phyloP scores from a whole-genome alignment of 2,888 invertebrate species.

The Athripsodes cinereus region DNA sequence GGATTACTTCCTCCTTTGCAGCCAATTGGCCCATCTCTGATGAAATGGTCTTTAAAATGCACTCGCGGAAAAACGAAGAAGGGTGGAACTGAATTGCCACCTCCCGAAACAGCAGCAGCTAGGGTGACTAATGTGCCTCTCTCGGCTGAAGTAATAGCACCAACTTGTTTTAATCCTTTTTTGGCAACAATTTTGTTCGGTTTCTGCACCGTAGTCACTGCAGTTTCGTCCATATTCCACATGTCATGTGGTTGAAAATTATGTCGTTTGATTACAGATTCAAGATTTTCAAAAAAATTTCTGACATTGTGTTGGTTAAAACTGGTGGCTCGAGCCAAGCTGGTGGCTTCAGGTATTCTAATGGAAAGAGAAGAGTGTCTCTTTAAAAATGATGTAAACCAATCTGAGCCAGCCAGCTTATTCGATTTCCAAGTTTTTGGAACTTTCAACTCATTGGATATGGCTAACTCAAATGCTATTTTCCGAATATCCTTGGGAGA shows the following conservation, averaged over 20 bases:
- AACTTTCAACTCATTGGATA: background rate
- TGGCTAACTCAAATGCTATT: background rate
- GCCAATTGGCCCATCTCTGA: conserved; percentile 29
- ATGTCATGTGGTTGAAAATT: conserved; percentile 31
- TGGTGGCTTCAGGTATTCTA: conserved; percentile 1
- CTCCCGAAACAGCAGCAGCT: conserved; percentile 30
- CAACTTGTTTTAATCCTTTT: conserved; percentile 34
- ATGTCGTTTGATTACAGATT: conserved; percentile 27
- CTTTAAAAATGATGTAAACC: background rate
- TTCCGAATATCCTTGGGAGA: background rate
- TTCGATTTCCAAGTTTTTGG: background rate
- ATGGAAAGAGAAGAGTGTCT: background rate
- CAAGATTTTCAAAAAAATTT: conserved; percentile 1
- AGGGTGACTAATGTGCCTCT: conserved; percentile 33
- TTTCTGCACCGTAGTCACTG: conserved; percentile 33
- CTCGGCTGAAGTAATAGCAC: conserved; percentile 33
- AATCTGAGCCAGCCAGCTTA: background rate
- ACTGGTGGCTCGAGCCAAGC: conserved; percentile 3
- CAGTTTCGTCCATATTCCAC: conserved; percentile 34
- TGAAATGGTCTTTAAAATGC: conserved; percentile 28
- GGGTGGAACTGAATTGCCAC: conserved; percentile 32
- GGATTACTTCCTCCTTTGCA: conserved; percentile 28
- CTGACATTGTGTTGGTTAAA: conserved; percentile 1
- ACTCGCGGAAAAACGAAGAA: conserved; percentile 33
- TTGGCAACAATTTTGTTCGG: conserved; percentile 32